Evolutionary conservation across 35 echinoderm and acorn worm genomes (phyloP), one percentile per base, ranked within the genome.

Genomic region (Apostichopus californicus): DNA sequence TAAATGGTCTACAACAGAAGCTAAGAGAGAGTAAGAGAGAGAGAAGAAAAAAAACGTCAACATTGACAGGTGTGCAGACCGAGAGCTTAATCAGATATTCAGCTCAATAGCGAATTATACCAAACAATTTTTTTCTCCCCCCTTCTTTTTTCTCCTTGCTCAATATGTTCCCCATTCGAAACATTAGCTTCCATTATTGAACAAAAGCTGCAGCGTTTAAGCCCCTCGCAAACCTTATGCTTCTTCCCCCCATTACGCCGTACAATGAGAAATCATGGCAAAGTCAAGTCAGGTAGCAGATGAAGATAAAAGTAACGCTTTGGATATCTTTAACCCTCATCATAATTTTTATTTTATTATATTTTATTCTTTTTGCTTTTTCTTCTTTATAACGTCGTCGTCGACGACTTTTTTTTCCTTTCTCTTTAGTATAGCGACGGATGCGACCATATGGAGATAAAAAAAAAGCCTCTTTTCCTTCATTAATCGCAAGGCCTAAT

Each of bases 161-260:
- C 86, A 89, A 89, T 89, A 89, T 89, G 86, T 89, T 89, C 61
- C 14, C 68, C 34, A 23, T 89, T 89, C 86, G 86, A 89, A 89
- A 89, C 86, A 89, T 89, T 89, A 89, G 86, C 20, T 72, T 68
- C 86, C 61, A 46, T 89, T 13, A 72, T 18, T 34, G 64, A 72
- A 89, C 86, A 89, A 89, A 89, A 89, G 86, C 24, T 65, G 57
- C 34, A 46, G 34, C 61, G 61, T 64, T 64, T 68, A 66, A 65
- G 61, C 86, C 86, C 53, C 34, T 46, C 86, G 86, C 68, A 89
- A 72, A 72, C 86, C 86, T 68, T 89, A 64, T 89, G 86, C 25
- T 89, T 54, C 25, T 22, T 34, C 68, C 68, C 61, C 68, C 68
- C 68, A 89, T 89, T 72, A 68, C 54, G 57, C 63, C 61, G 17